Percentiles rank a stretch among this genome's conserved stretches.
These are phyloP conservation scores for Solen grandis DNA, from an alignment of 1,140 invertebrate genomes.

Conservation along the genomic window DNA sequence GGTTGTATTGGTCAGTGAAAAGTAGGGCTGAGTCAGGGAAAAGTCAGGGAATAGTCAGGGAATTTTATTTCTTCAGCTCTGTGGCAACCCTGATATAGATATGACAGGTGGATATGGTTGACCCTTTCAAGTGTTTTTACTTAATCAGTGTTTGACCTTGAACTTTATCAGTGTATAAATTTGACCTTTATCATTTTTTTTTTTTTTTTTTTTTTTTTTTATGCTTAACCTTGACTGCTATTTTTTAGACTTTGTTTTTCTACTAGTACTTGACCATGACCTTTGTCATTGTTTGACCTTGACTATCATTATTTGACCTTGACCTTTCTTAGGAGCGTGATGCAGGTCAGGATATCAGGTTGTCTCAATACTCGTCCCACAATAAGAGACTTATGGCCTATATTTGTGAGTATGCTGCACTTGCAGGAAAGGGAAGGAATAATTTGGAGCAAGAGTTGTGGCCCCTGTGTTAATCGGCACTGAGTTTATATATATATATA, in stretches of 20 bases:
- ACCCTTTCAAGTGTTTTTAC: neutral
- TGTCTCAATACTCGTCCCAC: constrained; percentile 53
- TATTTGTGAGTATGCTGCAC: constrained; percentile 55
- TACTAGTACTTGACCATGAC: neutral
- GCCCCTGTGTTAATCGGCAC: too few species aligned
- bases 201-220: neutral
- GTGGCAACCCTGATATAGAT: too few species aligned
- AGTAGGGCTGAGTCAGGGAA: too few species aligned
- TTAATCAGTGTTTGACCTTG: neutral
- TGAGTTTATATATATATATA: too few species aligned
- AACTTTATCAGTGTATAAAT: neutral
- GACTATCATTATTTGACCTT: too few species aligned
- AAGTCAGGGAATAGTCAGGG: too few species aligned
- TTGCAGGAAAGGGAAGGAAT: too few species aligned
- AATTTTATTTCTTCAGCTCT: too few species aligned
- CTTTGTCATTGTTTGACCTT: constrained; percentile 7
- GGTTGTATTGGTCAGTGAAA: too few species aligned
- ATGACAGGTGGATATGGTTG: neutral
- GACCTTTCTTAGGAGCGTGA: constrained; percentile 40
- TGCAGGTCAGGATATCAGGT: constrained; percentile 34
- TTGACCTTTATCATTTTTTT: constrained; percentile 18
- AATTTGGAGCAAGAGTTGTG: too few species aligned
- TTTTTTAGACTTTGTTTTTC: neutral
- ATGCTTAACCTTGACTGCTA: neutral
- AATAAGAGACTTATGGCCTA: constrained; percentile 52